Conservation (phyloP, 2,888 invertebrate genomes). For the Drosophila suboccidentalis region DNA sequence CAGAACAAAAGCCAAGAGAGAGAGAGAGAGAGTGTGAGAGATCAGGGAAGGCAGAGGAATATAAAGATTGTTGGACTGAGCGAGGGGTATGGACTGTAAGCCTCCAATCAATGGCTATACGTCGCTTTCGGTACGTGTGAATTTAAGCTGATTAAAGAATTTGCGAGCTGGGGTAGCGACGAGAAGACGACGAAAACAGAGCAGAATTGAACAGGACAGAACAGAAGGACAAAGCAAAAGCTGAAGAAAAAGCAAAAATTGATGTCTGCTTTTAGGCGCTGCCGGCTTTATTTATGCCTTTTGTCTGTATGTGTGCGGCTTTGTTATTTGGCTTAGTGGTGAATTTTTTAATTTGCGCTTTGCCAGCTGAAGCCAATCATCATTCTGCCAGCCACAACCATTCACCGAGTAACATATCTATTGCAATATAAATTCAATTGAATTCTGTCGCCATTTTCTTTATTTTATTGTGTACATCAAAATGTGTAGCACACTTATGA, state of each 20-base stretch:
- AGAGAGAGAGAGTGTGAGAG: background rate
- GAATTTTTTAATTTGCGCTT: slow-evolving; percentile 62
- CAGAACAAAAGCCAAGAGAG: slow-evolving; percentile 33
- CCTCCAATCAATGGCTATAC: slow-evolving; percentile 81
- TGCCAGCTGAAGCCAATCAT: slow-evolving; percentile 69
- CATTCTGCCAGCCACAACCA: slow-evolving; percentile 36
- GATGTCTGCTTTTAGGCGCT: slow-evolving; percentile 76
- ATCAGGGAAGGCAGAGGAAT: slow-evolving; percentile 13
- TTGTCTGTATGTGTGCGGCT: slow-evolving; percentile 57
- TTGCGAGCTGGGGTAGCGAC: slow-evolving; percentile 51
- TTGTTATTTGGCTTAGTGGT: slow-evolving; percentile 73
- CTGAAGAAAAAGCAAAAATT: slow-evolving; percentile 60
- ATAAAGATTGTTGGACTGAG: slow-evolving; percentile 38
- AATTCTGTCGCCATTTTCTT: slow-evolving; percentile 46
- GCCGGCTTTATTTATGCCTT: slow-evolving; percentile 72
- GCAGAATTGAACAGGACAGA: slow-evolving; percentile 20
- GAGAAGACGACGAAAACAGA: slow-evolving; percentile 19
- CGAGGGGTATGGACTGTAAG: slow-evolving; percentile 50
- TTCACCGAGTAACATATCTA: slow-evolving; percentile 39
- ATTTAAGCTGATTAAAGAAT: slow-evolving; percentile 84
- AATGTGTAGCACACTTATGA: slow-evolving; percentile 18
- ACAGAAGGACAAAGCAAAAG: slow-evolving; percentile 34
- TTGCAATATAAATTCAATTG: slow-evolving; percentile 62
- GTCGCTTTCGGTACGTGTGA: slow-evolving; percentile 84
- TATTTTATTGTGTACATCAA: slow-evolving; percentile 44